These are phyloP conservation scores for Drosophila asahinai DNA, from an alignment of 1,140 invertebrate species.

Conservation along the genomic window DNA sequence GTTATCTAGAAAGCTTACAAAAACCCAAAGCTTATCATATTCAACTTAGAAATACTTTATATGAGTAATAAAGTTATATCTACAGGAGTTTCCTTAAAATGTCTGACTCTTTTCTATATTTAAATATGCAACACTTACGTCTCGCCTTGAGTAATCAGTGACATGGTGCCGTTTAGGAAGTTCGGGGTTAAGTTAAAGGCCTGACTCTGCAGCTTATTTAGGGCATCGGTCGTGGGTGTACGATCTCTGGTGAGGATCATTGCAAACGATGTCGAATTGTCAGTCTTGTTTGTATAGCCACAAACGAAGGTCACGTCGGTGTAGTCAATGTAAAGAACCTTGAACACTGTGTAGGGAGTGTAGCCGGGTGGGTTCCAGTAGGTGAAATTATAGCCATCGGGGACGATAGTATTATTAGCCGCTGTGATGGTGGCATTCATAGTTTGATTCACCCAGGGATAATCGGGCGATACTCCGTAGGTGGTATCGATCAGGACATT, in stretches of 20 bases:
- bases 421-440: constrained; percentile 67
- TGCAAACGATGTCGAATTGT: constrained; percentile 57
- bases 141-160: constrained; percentile 51
- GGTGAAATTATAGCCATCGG: constrained; percentile 51
- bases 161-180: constrained; percentile 64
- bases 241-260: constrained; percentile 59
- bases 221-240: constrained; percentile 5
- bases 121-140: constrained; percentile 48
- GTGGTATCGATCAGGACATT: constrained; percentile 64
- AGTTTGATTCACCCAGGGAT: constrained; percentile 76
- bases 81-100: background rate
- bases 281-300: constrained; percentile 67
- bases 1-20: background rate
- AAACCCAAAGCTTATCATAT: too few relatives aligned
- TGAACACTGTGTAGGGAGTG: constrained; percentile 49
- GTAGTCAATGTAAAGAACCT: constrained; percentile 68
- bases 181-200: constrained; percentile 34
- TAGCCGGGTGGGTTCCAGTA: constrained; percentile 55
- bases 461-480: constrained; percentile 52
- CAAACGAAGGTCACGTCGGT: constrained; percentile 55
- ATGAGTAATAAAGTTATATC: background rate
- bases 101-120: background rate
- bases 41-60: background rate
- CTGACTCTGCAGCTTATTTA: constrained; percentile 25
- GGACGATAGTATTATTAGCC: background rate